Conservation (phyloP, 2,888 invertebrate genomes). For the Trissonchulus sp. region DNA sequence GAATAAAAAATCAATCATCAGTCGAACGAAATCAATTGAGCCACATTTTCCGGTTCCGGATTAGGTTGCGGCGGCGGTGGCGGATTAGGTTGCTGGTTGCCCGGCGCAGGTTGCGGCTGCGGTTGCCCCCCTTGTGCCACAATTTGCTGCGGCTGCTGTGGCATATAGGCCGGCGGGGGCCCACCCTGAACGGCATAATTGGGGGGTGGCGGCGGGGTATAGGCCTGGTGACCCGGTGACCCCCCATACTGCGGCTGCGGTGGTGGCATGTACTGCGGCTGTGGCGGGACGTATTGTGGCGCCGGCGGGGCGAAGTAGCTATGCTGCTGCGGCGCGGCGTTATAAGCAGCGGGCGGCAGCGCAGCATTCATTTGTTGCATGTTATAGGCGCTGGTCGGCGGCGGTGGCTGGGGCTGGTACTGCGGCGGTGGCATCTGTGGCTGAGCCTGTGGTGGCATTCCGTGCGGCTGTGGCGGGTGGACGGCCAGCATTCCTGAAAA, state of each 20-base stretch:
- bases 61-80: neutral
- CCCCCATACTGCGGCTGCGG: no score
- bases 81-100: no score
- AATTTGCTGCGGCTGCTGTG: slow-evolving; percentile 21
- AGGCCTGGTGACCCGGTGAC: no score
- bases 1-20: no score
- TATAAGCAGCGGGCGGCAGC: no score
- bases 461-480: slow-evolving; percentile 24
- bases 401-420: slow-evolving; percentile 15
- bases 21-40: neutral
- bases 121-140: neutral
- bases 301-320: no score
- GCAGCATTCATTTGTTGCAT: no score
- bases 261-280: no score
- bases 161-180: slow-evolving; percentile 28
- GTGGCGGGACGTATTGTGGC: no score
- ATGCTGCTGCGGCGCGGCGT: no score
- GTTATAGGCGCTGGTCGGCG: slow-evolving; percentile 25
- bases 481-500: slow-evolving; percentile 14
- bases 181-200: no score
- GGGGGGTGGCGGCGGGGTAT: no score
- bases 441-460: slow-evolving; percentile 26
- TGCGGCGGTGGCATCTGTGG: slow-evolving; percentile 29
- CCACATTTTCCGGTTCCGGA: neutral
- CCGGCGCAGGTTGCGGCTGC: neutral